Evolutionary conservation across 2,797 vertebrate genomes (phyloP), one percentile per base, ranked within the genome.

Genomic region (Centropyge bicolor): DNA sequence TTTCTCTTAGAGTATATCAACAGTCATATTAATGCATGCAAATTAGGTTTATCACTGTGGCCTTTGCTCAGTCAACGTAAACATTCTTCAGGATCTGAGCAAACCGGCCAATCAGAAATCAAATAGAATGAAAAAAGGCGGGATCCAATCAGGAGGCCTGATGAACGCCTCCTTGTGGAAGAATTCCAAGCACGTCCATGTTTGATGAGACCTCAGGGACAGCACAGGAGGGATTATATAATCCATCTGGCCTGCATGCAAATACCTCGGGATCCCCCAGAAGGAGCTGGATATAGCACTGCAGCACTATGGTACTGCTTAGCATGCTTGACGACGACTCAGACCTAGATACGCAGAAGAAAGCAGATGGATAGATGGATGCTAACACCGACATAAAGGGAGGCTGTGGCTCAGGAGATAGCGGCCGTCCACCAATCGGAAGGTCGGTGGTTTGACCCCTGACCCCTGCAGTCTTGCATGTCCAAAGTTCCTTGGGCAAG

Each of bases 241-340:
- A 35, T 22, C 41, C 48, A 66, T 61, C 55, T 54, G 64, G 64
- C 24, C 38, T 27, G 17, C 40, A 55, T 56, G 61, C 20, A 35
- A 57, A n/a, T 20, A 61, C 9, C n/a, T 51, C 0, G 4, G 24
- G 22, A 31, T 40, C 9, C 2, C 19, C 38, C 52, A 56, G 11
- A 31, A 46, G 54, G 38, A 68, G 31, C 43, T 56, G 38, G 46
- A 41, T 46, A 11, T 13, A 11, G 13, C 22, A 36, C 13, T 48
- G 13, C 16, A 9, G 24, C 38, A 31, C 27, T 43, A 9, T 41
- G 24, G 13, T 31, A 31, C 27, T 31, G 27, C 27, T 31, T 31
- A 48, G 20, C 59, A 24, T 51, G 9, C n/a, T 24, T 24, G 13
- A 24, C 22, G 5, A 51, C 20, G 0, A 55, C 12, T 14, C 22